Evolutionary conservation across 2,113 vertebrate genomes (phyloP), one percentile per base, ranked within the genome.

Genomic region (Syngnathus scovelli): DNA sequence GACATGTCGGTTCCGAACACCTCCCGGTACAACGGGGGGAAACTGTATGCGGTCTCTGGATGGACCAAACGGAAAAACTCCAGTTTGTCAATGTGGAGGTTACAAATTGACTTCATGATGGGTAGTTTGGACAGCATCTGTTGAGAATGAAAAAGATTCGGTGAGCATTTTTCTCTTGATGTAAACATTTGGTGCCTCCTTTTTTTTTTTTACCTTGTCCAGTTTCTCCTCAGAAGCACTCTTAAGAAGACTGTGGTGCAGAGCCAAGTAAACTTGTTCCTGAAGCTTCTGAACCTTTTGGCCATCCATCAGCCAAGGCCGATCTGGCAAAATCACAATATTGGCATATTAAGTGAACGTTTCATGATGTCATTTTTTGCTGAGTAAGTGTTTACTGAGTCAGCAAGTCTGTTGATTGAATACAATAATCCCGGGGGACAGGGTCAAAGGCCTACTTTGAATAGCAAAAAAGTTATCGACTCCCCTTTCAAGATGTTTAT

Each of bases 41-140:
- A 95, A 86, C 85, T 92, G 90, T 90, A 91, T 68, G 92, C 94
- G 0, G 92, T 96, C 78, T 96, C 93, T 0, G 95, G 94, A 78
- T 96, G 94, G 70, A 96, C 83, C 75, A 95, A 85, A 16, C 92
- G 93, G 90, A 96, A 95, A 86, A 95, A 95, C 79, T 94, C 93
- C 76, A 96, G 89, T 86, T 96, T 95, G 70, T 95, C 95, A 64
- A 93, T 86, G 80, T 96, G 95, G 72, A 95, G 93, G 82, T 93
- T 94, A 77, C 94, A 95, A 78, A 96, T 95, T 1, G 93, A 94
- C 83, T 94, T 95, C 93, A 96, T 93, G 78, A 89, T 61, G 48
- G 94, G 93, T 66, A 95, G 86, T 79, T 93, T 95, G 78, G 94
- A 93, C 78, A 94, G 80, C 89, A 96, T 94, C 95, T 95, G 75